Base-by-base conservation (phyloP, 2,797 vertebrate genomes). In the Mormyrus proboscirostris region DNA sequence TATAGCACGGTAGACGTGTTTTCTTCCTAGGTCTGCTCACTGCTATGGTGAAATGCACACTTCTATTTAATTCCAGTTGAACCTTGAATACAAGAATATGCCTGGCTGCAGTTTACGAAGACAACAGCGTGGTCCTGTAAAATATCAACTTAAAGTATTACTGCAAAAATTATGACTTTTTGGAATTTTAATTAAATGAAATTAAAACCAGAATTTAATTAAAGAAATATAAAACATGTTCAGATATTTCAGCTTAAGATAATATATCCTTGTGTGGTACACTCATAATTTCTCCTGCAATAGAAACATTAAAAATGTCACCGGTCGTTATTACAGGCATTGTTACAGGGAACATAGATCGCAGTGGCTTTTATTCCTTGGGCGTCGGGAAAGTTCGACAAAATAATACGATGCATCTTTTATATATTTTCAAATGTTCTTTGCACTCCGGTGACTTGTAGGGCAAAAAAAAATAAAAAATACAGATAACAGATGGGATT, bases 401-500 rank as follows among this genome's bases (percentile, higher is more conserved):
- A 47, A 82, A 82, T 10, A 82, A 82, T n/a, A 22, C 41, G 16
- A 47, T 82, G 76, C 41, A 82, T 82, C 22, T 19, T 6, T 51
- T 29, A 25, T 51, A 50, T 51, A 51, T 49, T 25, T 85, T 29
- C 25, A 47, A 47, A 82, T 82, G 76, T 85, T 85, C 53, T 87
- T 10, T 87, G 29, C 14, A 59, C 29, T 59, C 50, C 38, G 3
- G 53, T 57, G 4, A 87, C 9, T n/a, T 57, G 29, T 57, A 69
- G 22, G 50, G 65, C 41, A 73, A 88, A 88, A 25, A 90, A 87
- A 90, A 29, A 29, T 29, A 33, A 33, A 25, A 90, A 87, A 90
- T 69, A 59, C 53, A 93, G 92, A 89, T 90, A 91, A 91, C 87
- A 90, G 88, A 91, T 90, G 69, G 25, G 89, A 73, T 86, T 90